Evolutionary conservation across 2,888 invertebrate species (phyloP), one percentile per base, ranked within the genome.

Genomic region (Ptychoptera albimana): DNA sequence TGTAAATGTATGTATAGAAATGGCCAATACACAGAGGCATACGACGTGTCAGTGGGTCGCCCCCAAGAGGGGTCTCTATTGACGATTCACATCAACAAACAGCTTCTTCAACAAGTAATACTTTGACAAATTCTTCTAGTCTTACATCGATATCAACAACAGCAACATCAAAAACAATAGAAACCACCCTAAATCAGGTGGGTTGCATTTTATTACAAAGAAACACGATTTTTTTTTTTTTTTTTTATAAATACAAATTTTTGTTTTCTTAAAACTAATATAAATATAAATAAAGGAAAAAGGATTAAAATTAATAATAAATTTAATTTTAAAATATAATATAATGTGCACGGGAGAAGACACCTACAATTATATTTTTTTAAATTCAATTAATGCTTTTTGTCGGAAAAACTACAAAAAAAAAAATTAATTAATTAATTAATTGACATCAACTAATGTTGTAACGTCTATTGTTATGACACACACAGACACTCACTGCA

Each of bases 11-110:
- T 23, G 39, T 45, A 32, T 77, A 82, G 82, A 82, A 79, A 76
- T 81, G 82, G 82, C 80, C 78, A 68, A 73, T 78, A 70, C 80
- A 81, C 68, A 79, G 80, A 62, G 82, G 81, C 70, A 77, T 81
- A 64, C 75, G 79, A 60, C 79, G 82, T 66, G 79, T 79, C 67
- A 74, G 73, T 64, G 71, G 72, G 61, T 68, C 72, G 53, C 69
- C 71, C 52, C 69, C 72, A 62, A 73, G 72, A 52, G 65, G 66
- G 53, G 23, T 23, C 23, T 66, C 67, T 55, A 44, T 36, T 46
- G 43, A 45, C 37, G 46, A 48, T 38, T 37, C 40, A 35, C 38
- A 39, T 45, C 23, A 23, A 23, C 23, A 23, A 23, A 23, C 23
- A 23, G 23, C 23, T 23, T 23, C 23, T 13, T 13, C 38, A 38